Conservation (phyloP, 2,797 vertebrate species). For the Lateolabrax maculatus region DNA sequence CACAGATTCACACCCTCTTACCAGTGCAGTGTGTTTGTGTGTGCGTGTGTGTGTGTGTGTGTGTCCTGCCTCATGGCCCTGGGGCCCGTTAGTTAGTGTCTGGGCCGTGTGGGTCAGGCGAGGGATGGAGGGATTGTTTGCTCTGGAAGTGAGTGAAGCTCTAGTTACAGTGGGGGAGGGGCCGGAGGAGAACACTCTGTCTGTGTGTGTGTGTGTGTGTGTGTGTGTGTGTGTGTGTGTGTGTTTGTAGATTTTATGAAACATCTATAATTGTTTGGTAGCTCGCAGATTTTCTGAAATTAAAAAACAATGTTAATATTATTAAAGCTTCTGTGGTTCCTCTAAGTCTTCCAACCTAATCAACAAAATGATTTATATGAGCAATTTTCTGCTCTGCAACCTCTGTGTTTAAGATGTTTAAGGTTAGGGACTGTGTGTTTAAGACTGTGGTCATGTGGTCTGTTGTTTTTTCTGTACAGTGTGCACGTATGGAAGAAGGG, state of each 20-base stretch:
- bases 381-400: background rate
- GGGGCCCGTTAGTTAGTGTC: constrained; percentile 74
- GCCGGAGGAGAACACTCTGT: constrained; percentile 4
- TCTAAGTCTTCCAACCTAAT: background rate
- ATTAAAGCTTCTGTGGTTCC: background rate
- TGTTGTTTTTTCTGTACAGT: constrained; percentile 7
- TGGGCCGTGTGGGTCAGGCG: constrained; percentile 68
- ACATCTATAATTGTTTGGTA: constrained; percentile 5
- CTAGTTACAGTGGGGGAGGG: constrained; percentile 63
- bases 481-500: background rate
- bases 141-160: constrained; percentile 68
- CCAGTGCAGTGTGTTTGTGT: constrained; percentile 3
- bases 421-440: background rate
- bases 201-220: constrained; percentile 29
- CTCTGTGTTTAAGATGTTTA: background rate
- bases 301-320: constrained; percentile 7
- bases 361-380: background rate
- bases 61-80: constrained; percentile 65
- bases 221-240: background rate
- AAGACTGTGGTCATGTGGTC: background rate
- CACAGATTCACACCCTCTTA: constrained; percentile 60
- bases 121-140: constrained; percentile 70
- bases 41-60: constrained; percentile 30
- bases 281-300: background rate
- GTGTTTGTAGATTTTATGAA: constrained; percentile 2